phyloP scores from a whole-genome alignment of 2,113 vertebrate species.

The Centropus bengalensis region DNA sequence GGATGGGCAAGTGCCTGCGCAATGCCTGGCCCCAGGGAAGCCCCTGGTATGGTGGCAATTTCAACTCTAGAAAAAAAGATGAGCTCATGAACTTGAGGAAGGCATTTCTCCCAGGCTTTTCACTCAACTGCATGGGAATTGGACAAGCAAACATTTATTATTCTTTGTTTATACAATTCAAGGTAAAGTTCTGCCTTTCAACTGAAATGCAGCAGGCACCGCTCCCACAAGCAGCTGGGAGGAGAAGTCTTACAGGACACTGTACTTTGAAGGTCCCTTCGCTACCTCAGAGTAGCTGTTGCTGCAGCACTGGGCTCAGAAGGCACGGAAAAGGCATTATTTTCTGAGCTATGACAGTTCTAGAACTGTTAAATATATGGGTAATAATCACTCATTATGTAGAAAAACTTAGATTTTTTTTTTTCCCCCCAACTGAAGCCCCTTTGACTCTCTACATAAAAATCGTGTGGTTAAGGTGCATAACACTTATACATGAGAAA shows the following conservation, averaged over 20 bases:
- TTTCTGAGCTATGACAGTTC: neutral
- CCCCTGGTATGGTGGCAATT: fast-evolving
- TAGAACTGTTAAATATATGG: neutral
- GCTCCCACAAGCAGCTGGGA: neutral
- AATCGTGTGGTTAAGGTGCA: too few species aligned
- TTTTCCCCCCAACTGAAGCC: neutral
- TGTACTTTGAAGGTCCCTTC: neutral
- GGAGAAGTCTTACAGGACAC: neutral
- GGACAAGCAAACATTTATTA: neutral
- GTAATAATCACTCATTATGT: neutral
- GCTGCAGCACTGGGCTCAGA: fast-evolving
- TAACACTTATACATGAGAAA: neutral
- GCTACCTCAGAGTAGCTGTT: neutral
- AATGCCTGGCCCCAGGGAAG: neutral
- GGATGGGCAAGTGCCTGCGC: neutral
- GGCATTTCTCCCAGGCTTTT: neutral
- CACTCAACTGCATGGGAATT: neutral
- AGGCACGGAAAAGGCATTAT: neutral
- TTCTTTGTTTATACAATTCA: neutral
- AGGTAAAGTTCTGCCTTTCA: neutral
- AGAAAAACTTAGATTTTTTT: neutral
- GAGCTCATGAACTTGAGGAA: neutral
- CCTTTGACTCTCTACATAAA: neutral
- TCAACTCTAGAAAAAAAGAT: neutral
- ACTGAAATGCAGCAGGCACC: neutral